Conservation (phyloP, 2,113 vertebrate genomes). For the Laticauda laticaudata region DNA sequence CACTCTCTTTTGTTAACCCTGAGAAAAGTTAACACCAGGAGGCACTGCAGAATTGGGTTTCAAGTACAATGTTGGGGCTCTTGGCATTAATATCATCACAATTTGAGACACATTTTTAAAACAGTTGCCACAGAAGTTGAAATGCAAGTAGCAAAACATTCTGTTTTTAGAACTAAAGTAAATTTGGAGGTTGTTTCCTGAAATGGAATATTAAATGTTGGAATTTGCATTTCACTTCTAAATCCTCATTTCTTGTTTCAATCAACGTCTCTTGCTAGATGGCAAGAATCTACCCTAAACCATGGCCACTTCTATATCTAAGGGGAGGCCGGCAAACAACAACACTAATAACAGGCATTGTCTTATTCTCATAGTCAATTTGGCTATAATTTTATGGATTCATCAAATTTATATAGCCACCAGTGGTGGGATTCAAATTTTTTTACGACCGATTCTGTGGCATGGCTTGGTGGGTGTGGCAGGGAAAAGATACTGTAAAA, state of each 20-base stretch:
- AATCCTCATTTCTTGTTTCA: background rate
- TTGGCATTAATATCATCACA: background rate
- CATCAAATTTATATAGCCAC: background rate
- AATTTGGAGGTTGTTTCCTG: background rate
- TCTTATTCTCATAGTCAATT: background rate
- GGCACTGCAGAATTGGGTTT: background rate
- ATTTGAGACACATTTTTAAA: background rate
- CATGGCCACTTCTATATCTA: background rate
- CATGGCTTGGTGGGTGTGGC: no score
- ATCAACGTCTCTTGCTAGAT: background rate
- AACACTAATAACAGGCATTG: background rate
- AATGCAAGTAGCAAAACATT: background rate
- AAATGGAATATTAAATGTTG: background rate
- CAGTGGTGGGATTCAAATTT: no score
- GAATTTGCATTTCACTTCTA: background rate
- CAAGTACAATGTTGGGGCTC: background rate
- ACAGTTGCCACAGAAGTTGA: background rate
- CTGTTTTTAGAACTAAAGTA: background rate
- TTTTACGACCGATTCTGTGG: no score
- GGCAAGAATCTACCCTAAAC: background rate
- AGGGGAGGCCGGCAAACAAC: background rate
- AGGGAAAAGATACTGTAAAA: no score
- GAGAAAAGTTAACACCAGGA: background rate
- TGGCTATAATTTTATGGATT: background rate
- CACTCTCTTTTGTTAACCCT: background rate